phyloP scores from a whole-genome alignment of 2,113 vertebrate genomes.

The Sander lucioperca region DNA sequence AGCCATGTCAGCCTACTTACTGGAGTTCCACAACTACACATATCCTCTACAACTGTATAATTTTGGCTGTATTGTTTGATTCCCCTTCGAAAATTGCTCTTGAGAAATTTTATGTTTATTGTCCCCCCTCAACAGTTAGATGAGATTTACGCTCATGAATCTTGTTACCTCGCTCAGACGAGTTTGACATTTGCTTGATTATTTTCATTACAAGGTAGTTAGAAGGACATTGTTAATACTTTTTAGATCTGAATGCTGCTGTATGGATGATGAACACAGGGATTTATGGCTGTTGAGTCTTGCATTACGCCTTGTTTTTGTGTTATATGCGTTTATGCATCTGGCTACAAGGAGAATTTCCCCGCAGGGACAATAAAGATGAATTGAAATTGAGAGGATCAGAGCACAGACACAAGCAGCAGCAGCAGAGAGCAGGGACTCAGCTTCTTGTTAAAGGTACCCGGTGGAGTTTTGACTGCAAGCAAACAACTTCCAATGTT shows the following conservation, averaged over 20 bases:
- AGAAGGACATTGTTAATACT: slow-evolving; percentile 2
- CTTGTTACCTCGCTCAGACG: neutral
- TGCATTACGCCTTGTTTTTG: slow-evolving; percentile 20
- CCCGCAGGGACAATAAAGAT: slow-evolving; percentile 39
- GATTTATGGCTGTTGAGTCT: slow-evolving; percentile 25
- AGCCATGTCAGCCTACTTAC: too few relatives aligned
- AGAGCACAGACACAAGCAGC: slow-evolving; percentile 35
- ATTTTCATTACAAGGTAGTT: neutral
- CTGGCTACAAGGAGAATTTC: slow-evolving; percentile 42
- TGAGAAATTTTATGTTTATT: too few relatives aligned
- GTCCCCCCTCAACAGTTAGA: too few relatives aligned
- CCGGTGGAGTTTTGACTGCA: slow-evolving; percentile 8
- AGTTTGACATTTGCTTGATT: neutral
- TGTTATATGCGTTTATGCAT: slow-evolving; percentile 43
- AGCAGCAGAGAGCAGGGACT: slow-evolving; percentile 1
- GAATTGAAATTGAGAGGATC: slow-evolving; percentile 39
- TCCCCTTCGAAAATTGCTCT: too few relatives aligned
- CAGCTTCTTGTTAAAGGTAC: slow-evolving; percentile 26
- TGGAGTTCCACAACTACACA: too few relatives aligned
- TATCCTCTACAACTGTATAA: too few relatives aligned
- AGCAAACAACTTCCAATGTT: slow-evolving; percentile 16
- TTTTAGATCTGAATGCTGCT: slow-evolving; percentile 5
- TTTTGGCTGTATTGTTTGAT: too few relatives aligned
- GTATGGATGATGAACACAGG: slow-evolving; percentile 11
- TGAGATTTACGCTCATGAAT: too few relatives aligned